Percentiles rank a stretch among this genome's conserved stretches.
phyloP scores from a whole-genome alignment of 1,140 invertebrate species.

The Venturia canescens region DNA sequence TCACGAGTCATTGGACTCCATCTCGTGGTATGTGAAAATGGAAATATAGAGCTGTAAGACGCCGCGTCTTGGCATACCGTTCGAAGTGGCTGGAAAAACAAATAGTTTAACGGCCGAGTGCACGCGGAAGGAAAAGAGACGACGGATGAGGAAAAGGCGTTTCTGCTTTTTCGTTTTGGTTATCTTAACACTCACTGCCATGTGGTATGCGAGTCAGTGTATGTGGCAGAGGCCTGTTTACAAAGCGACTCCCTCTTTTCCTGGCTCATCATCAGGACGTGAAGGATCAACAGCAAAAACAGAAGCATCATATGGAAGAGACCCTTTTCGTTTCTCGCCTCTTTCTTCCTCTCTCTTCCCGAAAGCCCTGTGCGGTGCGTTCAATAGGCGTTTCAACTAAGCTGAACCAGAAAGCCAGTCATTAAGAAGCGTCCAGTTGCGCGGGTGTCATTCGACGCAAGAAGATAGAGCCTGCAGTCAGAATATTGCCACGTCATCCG shows the following conservation, averaged over 20 bases:
- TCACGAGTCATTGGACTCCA: background rate
- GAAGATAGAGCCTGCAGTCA: background rate
- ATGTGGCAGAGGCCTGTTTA: background rate
- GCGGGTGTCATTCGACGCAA: background rate
- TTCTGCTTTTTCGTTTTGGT: constrained; percentile 13
- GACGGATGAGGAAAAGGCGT: no score
- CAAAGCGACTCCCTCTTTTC: constrained; percentile 20
- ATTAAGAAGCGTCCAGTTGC: constrained; percentile 7
- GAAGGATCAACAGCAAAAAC: constrained; percentile 22
- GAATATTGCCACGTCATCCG: constrained; percentile 20
- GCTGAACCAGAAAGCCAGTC: background rate
- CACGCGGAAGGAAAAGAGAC: background rate
- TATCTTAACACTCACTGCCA: constrained; percentile 27
- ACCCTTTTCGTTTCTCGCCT: constrained; percentile 33
- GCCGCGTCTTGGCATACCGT: background rate
- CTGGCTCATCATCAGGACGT: background rate
- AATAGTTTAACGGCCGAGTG: constrained; percentile 15
- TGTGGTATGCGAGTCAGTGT: constrained; percentile 30
- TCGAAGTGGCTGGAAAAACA: constrained; percentile 27
- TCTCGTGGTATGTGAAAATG: background rate
- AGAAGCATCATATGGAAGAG: constrained; percentile 23
- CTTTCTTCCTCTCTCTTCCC: no score
- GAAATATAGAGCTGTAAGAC: background rate
- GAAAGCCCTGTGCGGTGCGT: background rate
- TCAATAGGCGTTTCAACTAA: background rate